A percentile compares a stretch with the other conserved stretches of the same genome.
Evolutionary conservation across 1,140 invertebrate genomes (phyloP).

Genomic region (Ostrea edulis): DNA sequence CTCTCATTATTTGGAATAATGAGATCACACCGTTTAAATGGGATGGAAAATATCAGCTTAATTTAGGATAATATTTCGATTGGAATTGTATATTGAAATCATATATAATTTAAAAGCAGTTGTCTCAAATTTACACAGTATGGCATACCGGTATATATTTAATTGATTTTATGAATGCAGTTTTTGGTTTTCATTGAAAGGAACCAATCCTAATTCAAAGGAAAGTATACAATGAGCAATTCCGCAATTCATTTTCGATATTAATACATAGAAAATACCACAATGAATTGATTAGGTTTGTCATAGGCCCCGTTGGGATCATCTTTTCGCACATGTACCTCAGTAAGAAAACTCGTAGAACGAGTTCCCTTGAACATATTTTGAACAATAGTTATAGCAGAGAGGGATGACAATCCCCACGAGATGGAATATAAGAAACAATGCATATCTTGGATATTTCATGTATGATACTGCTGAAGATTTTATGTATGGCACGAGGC

Average conservation of each 20-base stretch:
- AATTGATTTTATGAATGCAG: background rate
- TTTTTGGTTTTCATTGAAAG: background rate
- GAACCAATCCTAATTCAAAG: background rate
- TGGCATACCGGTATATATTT: background rate
- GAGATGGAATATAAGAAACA: constrained; percentile 32
- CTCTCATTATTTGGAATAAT: background rate
- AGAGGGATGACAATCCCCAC: background rate
- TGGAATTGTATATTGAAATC: too few species aligned
- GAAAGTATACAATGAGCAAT: background rate
- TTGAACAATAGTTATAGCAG: background rate
- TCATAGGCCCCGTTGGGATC: background rate
- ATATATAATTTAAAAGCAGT: too few species aligned
- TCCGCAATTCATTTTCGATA: background rate
- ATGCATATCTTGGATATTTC: constrained; percentile 13
- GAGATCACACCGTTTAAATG: background rate
- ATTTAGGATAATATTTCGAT: background rate
- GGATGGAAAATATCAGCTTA: background rate
- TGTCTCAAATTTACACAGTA: too few species aligned
- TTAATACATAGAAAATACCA: background rate
- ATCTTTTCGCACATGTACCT: constrained; percentile 19
- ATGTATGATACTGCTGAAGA: constrained; percentile 3
- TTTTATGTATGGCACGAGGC: constrained; percentile 34
- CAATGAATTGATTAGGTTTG: constrained; percentile 24
- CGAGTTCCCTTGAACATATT: background rate
- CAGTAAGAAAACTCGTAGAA: background rate